phyloP scores from a whole-genome alignment of 2,797 vertebrate species.

The Enteromius viviparus region DNA sequence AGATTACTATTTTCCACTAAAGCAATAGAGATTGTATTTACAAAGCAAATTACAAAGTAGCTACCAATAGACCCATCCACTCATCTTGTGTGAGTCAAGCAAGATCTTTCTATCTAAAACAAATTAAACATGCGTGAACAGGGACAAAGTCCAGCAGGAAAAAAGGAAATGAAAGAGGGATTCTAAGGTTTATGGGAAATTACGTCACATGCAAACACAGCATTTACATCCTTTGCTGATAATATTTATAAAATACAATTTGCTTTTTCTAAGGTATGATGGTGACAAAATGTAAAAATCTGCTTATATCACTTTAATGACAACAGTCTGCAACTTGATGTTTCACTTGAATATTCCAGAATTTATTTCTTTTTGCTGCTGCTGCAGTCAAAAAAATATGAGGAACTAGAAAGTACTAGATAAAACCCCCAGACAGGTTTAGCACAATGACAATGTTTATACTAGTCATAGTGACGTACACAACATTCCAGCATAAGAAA shows the following conservation, averaged over 20 bases:
- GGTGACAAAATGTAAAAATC: not conserved
- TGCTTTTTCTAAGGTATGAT: not conserved
- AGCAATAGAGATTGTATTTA: not conserved
- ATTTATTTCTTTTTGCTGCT: not conserved
- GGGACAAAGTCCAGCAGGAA: conserved; percentile 70
- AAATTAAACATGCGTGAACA: conserved; percentile 53
- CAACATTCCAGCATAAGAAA: not conserved
- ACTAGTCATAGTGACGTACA: not conserved
- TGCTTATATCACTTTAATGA: conserved; percentile 4
- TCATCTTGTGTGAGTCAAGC: not conserved
- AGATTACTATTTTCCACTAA: not conserved
- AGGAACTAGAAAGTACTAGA: not conserved
- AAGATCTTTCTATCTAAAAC: conserved; percentile 46
- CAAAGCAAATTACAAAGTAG: conserved; percentile 20
- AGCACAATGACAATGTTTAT: not conserved
- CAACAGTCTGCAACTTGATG: not conserved
- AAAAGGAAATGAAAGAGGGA: conserved; percentile 62
- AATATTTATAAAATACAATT: not conserved
- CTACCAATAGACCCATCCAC: not conserved
- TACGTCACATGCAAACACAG: conserved; percentile 12
- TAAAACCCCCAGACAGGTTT: not conserved
- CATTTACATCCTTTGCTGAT: conserved; percentile 13
- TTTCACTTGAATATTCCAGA: not conserved
- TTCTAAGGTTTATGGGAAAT: conserved; percentile 38
- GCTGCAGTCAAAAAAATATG: not conserved